phyloP scores from a whole-genome alignment of 2,113 vertebrate species.

The Morone chrysops region DNA sequence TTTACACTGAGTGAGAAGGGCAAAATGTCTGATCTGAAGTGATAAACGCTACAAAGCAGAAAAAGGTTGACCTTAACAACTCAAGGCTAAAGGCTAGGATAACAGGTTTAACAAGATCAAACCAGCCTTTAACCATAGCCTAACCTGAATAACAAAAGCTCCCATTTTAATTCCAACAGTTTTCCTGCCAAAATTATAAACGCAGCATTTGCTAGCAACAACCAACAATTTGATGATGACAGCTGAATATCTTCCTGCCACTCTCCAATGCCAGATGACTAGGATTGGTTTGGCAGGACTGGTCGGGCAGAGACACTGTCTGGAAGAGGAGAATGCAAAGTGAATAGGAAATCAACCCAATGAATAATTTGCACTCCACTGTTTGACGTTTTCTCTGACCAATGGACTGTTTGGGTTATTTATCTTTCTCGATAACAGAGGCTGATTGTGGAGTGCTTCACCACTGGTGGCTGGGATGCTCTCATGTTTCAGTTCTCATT shows the following conservation, averaged over 20 bases:
- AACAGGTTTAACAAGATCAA: background rate
- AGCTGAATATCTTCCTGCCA: slow-evolving; percentile 59
- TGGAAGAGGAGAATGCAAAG: slow-evolving; percentile 64
- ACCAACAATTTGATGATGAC: slow-evolving; percentile 46
- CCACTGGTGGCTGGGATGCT: slow-evolving; percentile 63
- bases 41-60: background rate
- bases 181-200: slow-evolving; percentile 30
- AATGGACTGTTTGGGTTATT: slow-evolving; percentile 64
- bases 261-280: slow-evolving; percentile 46
- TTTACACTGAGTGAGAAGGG: background rate
- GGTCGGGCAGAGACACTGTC: slow-evolving; percentile 41
- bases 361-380: slow-evolving; percentile 67
- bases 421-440: slow-evolving; percentile 71
- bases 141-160: slow-evolving; percentile 14
- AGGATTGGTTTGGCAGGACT: slow-evolving; percentile 51
- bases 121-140: background rate
- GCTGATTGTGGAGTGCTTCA: slow-evolving; percentile 67
- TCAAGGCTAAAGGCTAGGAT: background rate
- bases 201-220: slow-evolving; percentile 38
- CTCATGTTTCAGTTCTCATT: slow-evolving; percentile 80
- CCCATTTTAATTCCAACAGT: slow-evolving; percentile 3
- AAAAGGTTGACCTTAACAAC: background rate
- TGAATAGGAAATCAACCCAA: slow-evolving; percentile 69
- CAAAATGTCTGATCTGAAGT: background rate
- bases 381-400: slow-evolving; percentile 63